Evolutionary conservation across 2,113 vertebrate species (phyloP).

Genomic region (Parotia lawesii): DNA sequence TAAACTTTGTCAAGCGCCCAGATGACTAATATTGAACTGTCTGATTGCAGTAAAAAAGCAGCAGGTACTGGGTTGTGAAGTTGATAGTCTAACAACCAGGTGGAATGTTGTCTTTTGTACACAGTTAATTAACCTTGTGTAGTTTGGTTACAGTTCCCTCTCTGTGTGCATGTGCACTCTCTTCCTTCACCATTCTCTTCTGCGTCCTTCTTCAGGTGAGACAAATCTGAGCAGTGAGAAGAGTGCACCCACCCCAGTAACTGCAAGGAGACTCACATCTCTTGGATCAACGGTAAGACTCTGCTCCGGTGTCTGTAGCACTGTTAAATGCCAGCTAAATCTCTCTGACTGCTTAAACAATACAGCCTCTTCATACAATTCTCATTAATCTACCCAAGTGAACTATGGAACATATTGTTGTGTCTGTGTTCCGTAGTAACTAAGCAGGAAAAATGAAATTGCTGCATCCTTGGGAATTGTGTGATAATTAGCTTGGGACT

Average conservation of each 20-base stretch:
- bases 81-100: too few relatives aligned
- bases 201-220: background rate
- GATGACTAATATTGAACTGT: background rate
- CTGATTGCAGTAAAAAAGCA: background rate
- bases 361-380: background rate
- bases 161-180: fast-evolving
- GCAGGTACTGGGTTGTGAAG: background rate
- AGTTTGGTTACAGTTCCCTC: background rate
- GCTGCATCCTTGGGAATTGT: fast-evolving
- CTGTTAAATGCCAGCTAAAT: background rate
- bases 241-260: background rate
- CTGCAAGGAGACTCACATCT: constrained; percentile 32
- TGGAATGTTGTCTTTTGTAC: background rate
- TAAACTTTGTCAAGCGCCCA: background rate
- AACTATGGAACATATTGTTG: fast-evolving
- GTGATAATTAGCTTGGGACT: background rate
- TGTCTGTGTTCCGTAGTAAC: background rate
- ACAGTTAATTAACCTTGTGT: background rate
- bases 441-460: background rate
- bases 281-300: constrained; percentile 46
- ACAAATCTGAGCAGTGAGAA: constrained; percentile 3
- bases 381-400: background rate
- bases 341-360: background rate
- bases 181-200: background rate
- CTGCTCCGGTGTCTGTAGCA: background rate